These are phyloP conservation scores for Cyphomyrmex costatus DNA, from an alignment of 1,140 invertebrate genomes.

Conservation along the genomic window DNA sequence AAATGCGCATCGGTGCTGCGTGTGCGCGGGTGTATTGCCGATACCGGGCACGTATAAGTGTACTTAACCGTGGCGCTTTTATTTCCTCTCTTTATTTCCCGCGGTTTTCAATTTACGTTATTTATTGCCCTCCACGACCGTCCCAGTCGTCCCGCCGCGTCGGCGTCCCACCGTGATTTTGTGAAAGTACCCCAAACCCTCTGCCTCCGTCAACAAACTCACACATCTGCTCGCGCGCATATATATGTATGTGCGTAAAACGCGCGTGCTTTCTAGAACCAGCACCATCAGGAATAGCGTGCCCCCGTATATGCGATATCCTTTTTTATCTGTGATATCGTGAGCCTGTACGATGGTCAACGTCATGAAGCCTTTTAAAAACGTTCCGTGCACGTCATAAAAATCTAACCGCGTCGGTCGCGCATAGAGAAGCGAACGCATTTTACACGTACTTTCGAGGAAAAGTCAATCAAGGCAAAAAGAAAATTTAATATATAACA, in stretches of 20 bases:
- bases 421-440: background rate
- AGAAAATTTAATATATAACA: constrained; percentile 8
- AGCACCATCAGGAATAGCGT: background rate
- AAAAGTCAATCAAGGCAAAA: constrained; percentile 3
- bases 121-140: constrained; percentile 79
- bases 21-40: constrained; percentile 33
- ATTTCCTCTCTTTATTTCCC: constrained; percentile 63
- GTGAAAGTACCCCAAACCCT: constrained; percentile 42
- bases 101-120: constrained; percentile 62
- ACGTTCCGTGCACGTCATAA: constrained; percentile 22
- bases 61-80: constrained; percentile 58
- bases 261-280: background rate
- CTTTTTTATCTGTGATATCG: constrained; percentile 26
- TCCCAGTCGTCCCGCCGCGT: constrained; percentile 81
- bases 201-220: background rate
- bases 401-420: constrained; percentile 38
- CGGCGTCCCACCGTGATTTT: constrained; percentile 62
- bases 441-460: constrained; percentile 4
- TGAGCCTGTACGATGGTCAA: constrained; percentile 27
- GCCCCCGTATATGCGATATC: constrained; percentile 29
- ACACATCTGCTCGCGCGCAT: background rate
- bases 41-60: constrained; percentile 56
- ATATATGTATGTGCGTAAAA: background rate
- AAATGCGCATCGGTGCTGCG: constrained; percentile 20
- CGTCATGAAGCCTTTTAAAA: constrained; percentile 62